Conservation (phyloP, 2,113 vertebrate species). For the Empidonax alnorum region DNA sequence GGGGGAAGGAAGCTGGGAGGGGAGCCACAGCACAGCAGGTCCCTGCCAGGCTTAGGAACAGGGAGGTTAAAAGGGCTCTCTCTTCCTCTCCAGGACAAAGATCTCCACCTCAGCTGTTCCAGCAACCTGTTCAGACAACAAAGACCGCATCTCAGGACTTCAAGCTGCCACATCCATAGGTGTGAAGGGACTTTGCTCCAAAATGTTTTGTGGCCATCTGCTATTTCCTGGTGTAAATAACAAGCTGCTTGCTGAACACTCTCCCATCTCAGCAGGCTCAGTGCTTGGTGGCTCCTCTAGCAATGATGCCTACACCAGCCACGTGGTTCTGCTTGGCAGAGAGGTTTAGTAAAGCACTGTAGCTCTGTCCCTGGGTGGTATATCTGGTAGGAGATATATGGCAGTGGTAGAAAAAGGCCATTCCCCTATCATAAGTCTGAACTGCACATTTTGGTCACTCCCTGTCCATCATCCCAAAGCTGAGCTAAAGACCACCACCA, state of each 20-base stretch:
- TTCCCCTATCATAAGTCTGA: not conserved
- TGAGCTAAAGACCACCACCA: not conserved
- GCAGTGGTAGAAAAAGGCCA: not conserved
- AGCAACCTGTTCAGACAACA: not conserved
- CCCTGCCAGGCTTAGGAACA: not conserved
- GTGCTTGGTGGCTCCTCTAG: not conserved
- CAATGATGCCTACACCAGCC: fast-evolving
- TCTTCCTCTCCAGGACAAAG: constrained; percentile 20
- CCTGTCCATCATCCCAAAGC: fast-evolving
- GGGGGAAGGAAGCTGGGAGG: constrained; percentile 45
- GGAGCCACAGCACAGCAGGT: not conserved
- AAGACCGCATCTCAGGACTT: fast-evolving
- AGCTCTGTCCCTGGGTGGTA: too few species aligned
- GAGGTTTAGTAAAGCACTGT: not conserved
- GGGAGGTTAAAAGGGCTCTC: not conserved
- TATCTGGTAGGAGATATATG: fast-evolving
- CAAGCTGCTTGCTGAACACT: not conserved
- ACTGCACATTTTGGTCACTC: not conserved
- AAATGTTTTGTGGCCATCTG: not conserved
- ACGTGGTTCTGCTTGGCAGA: fast-evolving
- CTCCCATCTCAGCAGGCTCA: not conserved
- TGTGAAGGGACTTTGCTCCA: not conserved
- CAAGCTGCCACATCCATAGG: not conserved
- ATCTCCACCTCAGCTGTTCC: not conserved
- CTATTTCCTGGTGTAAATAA: not conserved